A percentile compares a stretch with the other conserved stretches of the same genome.
phyloP scores from a whole-genome alignment of 2,888 invertebrate species.

The Phaonia tiefii region DNA sequence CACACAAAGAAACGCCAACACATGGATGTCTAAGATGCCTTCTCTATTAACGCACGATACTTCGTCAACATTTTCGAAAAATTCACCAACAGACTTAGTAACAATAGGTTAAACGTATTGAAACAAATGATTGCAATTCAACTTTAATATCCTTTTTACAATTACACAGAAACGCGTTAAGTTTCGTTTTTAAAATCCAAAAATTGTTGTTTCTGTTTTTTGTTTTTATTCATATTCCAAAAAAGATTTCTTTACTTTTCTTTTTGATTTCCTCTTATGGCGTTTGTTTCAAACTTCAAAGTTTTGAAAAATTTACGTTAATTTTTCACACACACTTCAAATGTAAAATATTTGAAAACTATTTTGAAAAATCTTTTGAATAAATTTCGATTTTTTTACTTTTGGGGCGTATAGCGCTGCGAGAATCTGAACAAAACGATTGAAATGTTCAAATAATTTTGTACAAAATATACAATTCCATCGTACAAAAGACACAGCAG shows the following conservation, averaged over 20 bases:
- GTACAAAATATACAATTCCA: constrained; percentile 50
- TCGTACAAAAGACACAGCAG: constrained; percentile 11
- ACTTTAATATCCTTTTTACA: too few species aligned
- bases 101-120: too few species aligned
- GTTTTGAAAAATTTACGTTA: constrained; percentile 10
- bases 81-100: too few species aligned
- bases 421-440: constrained; percentile 61
- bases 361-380: constrained; percentile 36
- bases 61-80: constrained; percentile 45
- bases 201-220: not conserved
- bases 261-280: not conserved
- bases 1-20: constrained; percentile 45
- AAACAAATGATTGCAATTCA: too few species aligned
- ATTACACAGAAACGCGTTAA: too few species aligned
- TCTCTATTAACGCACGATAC: constrained; percentile 35
- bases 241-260: not conserved
- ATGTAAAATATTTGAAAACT: constrained; percentile 22
- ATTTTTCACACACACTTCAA: constrained; percentile 18
- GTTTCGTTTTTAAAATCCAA: not conserved
- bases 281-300: constrained; percentile 3
- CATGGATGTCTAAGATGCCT: constrained; percentile 47
- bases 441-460: constrained; percentile 65
- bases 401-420: constrained; percentile 50
- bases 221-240: too few species aligned
- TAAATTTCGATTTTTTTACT: constrained; percentile 9